Percentiles rank a stretch among this genome's conserved stretches.
These are phyloP conservation scores for Melozone crissalis DNA, from an alignment of 2,113 vertebrate genomes.

Conservation along the genomic window DNA sequence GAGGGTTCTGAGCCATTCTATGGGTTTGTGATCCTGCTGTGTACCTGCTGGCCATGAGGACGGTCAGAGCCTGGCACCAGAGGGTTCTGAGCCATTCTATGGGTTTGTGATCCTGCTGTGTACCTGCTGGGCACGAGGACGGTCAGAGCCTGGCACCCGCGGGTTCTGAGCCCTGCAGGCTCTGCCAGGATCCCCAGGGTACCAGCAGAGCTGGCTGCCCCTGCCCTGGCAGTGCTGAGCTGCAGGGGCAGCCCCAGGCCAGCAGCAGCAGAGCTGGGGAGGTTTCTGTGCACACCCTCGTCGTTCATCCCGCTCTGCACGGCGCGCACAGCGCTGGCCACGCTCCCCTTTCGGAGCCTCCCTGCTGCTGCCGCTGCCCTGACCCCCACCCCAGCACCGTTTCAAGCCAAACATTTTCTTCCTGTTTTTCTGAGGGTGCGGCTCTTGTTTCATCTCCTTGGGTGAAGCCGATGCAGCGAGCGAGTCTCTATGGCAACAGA, in stretches of 20 bases:
- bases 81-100: not conserved
- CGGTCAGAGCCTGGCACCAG: rapidly evolving
- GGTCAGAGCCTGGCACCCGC: rapidly evolving
- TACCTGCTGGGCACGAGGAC: rapidly evolving
- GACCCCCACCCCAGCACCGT: constrained; percentile 18
- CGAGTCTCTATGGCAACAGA: constrained; percentile 74
- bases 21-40: not conserved
- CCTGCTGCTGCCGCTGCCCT: not conserved
- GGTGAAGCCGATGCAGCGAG: constrained; percentile 30
- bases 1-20: not conserved
- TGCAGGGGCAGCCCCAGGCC: not conserved
- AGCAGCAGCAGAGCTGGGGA: not conserved
- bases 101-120: not conserved
- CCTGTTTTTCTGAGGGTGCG: constrained; percentile 47
- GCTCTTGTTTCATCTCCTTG: constrained; percentile 66
- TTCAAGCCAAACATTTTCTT: constrained; percentile 69
- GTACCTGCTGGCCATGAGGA: not conserved
- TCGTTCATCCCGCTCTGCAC: not conserved
- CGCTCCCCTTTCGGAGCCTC: not conserved
- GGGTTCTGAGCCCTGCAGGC: not conserved
- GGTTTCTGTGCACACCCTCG: rapidly evolving
- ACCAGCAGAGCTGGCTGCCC: rapidly evolving
- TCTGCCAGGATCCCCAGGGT: not conserved
- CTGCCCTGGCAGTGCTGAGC: not conserved
- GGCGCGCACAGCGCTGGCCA: rapidly evolving